Evolutionary conservation across 2,888 invertebrate species (phyloP), one percentile per base, ranked within the genome.

Genomic region (Holacanthella duospinosa): DNA sequence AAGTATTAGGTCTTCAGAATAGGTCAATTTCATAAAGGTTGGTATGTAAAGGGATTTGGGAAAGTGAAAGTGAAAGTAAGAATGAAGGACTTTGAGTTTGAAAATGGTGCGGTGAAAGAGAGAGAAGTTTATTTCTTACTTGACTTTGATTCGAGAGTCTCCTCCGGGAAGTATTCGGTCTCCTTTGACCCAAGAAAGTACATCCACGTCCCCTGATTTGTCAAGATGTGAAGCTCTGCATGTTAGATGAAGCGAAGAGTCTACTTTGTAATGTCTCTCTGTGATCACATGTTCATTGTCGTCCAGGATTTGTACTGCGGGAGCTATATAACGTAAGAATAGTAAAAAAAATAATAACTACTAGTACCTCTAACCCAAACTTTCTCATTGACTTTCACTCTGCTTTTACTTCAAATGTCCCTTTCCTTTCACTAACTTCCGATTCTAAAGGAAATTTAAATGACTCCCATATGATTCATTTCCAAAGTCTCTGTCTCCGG

Each of bases 221-320:
- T 70, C 72, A 55, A 71, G 63, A 66, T 71, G 67, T 63, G 65
- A 69, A 26, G 72, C 71, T 61, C 65, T 68, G 61, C 72, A 72
- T 63, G 70, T 71, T 24, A 72, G 68, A 66, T 71, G 72, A 58
- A 72, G 71, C 29, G 70, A 70, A 3, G 69, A 69, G 63, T 73
- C 71, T 62, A 67, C 69, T 66, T 82, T 83, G 74, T 83, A 82
- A 76, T 84, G 83, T 64, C 83, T 77, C 75, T 83, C 80, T 57
- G 80, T 79, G 71, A 82, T 80, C 69, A 78, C 78, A 70, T 82
- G 79, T 59, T 81, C 80, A 61, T 82, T 81, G 75, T 83, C 83
- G 75, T 83, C 83, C 69, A 81, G 79, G 74, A 84, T 82, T 71
- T 78, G 78, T 69, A 83, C 78, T 71, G 80, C 80, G n/a, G 83